Evolutionary conservation across 2,113 vertebrate genomes (phyloP).

Genomic region (Acanthisitta chloris): DNA sequence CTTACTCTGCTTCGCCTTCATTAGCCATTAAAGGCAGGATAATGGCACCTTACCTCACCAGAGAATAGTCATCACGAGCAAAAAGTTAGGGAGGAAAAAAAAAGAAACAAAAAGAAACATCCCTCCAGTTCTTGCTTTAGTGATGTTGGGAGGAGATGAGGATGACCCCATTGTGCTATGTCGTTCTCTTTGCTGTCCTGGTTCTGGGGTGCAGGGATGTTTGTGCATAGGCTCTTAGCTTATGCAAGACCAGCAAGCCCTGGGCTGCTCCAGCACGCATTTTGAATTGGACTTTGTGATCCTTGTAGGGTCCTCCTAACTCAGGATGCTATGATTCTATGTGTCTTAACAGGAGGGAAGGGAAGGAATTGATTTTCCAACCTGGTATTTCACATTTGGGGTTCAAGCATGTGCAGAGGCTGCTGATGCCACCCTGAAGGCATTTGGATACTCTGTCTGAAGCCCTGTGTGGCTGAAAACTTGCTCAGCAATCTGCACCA

Average conservation of each 20-base stretch:
- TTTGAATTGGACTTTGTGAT: not conserved
- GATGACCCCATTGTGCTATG: fast-evolving
- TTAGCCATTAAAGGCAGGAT: slow-evolving; percentile 17
- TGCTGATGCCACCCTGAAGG: fast-evolving
- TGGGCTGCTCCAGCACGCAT: fast-evolving
- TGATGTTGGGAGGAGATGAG: not conserved
- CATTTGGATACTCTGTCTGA: not conserved
- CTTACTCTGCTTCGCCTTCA: slow-evolving; percentile 26
- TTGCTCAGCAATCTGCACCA: fast-evolving
- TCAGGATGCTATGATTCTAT: too few species aligned
- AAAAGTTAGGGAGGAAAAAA: not conserved
- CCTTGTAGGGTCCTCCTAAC: not conserved
- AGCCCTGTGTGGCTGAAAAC: fast-evolving
- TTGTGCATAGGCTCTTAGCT: not conserved
- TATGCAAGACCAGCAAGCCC: not conserved
- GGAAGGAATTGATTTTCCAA: not conserved
- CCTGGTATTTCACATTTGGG: not conserved
- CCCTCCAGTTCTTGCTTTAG: not conserved
- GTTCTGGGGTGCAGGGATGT: not conserved
- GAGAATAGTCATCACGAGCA: not conserved
- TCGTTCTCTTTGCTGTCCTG: fast-evolving
- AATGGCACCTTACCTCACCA: slow-evolving; percentile 8
- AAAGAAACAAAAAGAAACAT: too few species aligned
- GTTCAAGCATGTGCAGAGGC: not conserved
- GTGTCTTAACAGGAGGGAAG: not conserved